phyloP scores from a whole-genome alignment of 2,888 invertebrate genomes.

The Notodonta dromedarius region DNA sequence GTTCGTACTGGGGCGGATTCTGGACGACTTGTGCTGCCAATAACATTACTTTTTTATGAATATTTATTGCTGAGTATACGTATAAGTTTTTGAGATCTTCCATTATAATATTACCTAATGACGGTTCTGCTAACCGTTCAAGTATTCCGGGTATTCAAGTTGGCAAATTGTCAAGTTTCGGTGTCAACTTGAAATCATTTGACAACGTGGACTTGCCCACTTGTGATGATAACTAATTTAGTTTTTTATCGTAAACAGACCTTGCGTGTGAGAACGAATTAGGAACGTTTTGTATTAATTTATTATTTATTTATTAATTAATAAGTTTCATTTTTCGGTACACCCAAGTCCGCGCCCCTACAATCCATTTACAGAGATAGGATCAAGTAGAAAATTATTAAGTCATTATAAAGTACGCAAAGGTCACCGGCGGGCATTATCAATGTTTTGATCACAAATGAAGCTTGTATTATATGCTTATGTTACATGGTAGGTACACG shows the following conservation, averaged over 20 bases:
- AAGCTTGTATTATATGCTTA: constrained; percentile 25
- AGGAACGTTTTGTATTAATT: no score
- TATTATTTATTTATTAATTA: neutral
- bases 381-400: constrained; percentile 57
- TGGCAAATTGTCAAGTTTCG: no score
- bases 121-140: no score
- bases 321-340: neutral
- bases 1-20: constrained; percentile 27
- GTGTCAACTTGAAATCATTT: no score
- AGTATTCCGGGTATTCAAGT: no score
- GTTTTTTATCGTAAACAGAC: no score
- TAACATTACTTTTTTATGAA: neutral
- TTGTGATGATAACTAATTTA: no score
- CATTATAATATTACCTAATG: no score
- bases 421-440: constrained; percentile 52
- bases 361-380: constrained; percentile 50
- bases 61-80: no score
- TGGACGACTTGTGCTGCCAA: neutral
- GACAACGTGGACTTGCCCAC: no score
- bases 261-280: no score
- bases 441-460: constrained; percentile 44
- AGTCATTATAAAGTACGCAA: constrained; percentile 58
- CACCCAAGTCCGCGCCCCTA: constrained; percentile 31
- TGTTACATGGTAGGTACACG: constrained; percentile 2
- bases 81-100: no score